Base-by-base conservation (phyloP, 1,140 invertebrate species). In the Pseudomyrmex pallidus region DNA sequence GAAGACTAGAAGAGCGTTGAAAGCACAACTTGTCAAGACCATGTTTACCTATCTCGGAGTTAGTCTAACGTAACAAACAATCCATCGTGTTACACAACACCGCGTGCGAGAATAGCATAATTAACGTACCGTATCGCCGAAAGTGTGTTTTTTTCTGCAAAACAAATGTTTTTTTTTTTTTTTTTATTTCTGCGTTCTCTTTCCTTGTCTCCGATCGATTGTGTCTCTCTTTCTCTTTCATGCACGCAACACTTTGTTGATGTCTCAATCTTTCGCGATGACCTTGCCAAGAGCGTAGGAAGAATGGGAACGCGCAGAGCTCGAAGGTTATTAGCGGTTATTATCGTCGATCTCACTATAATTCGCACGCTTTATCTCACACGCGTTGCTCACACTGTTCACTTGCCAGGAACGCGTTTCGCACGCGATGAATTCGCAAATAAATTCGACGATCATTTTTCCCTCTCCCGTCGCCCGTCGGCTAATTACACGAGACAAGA, bases 401-500 rank as follows among this genome's bases (percentile, higher is more conserved):
- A 48, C 68, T 68, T 59, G 64, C 57, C 64, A 57, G 7, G 9
- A 68, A 66, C 52, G 20, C 83, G 59, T 17, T 10, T 63, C 67
- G 61, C 68, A 20, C 17, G 10, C 22, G 61, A 61, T 50, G 44
- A 50, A 64, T 44, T 74, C 35, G 61, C 67, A 54, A 82, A 74
- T 54, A 74, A 74, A 82, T 63, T 63, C 50, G 54, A 74, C 17
- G 48, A 63, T 84, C 50, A 48, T 44, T 17, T 35, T 35, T 7
- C 4, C 35, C 5, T 7, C 35, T 0, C 35, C 0, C 35, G 4
- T 35, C 9, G 50, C 46, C 52, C 59, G 61, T 48, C 67, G 59
- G 66, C 73, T 84, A 87, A 87, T 87, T 87, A 84, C 85, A 77
- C 54, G 73, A 59, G 66, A 62, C 80, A 67, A 83, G 72, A 83